These are phyloP conservation scores for Trichomycterus rosablanca DNA, from an alignment of 2,113 vertebrate species.

Conservation along the genomic window DNA sequence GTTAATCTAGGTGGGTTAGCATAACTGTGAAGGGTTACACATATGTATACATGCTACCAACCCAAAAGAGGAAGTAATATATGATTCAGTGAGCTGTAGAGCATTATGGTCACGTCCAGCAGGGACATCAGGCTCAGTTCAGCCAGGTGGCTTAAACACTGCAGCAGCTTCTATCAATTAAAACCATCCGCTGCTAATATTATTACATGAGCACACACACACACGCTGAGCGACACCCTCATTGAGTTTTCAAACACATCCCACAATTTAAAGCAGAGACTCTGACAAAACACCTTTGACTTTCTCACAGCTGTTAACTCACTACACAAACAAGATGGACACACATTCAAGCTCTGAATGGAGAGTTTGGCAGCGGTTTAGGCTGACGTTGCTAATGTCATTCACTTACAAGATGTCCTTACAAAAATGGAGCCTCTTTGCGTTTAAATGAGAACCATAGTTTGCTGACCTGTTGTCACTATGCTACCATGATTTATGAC, in stretches of 20 bases:
- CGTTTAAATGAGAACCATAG: background rate
- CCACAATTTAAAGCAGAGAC: constrained; percentile 28
- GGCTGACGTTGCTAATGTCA: constrained; percentile 57
- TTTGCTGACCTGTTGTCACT: background rate
- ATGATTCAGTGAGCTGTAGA: constrained; percentile 31
- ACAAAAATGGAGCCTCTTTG: background rate
- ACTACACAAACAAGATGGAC: constrained; percentile 22
- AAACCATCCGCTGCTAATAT: constrained; percentile 18
- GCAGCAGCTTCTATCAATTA: constrained; percentile 6
- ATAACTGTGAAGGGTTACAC: too few relatives aligned
- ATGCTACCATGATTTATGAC: background rate
- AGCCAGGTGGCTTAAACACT: constrained; percentile 17
- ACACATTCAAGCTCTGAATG: constrained; percentile 49
- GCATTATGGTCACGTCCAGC: constrained; percentile 15
- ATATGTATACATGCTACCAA: too few relatives aligned
- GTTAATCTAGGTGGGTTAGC: too few relatives aligned
- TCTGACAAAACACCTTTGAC: constrained; percentile 41
- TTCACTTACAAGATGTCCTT: constrained; percentile 52
- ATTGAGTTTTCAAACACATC: constrained; percentile 43
- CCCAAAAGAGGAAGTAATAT: constrained; percentile 3
- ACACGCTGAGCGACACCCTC: constrained; percentile 29
- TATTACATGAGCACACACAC: constrained; percentile 9
- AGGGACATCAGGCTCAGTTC: constrained; percentile 22
- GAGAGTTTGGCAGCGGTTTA: constrained; percentile 47
- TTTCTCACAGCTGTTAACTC: constrained; percentile 36